Base-by-base conservation (phyloP, 1,140 invertebrate species). In the Augochlora pura region DNA sequence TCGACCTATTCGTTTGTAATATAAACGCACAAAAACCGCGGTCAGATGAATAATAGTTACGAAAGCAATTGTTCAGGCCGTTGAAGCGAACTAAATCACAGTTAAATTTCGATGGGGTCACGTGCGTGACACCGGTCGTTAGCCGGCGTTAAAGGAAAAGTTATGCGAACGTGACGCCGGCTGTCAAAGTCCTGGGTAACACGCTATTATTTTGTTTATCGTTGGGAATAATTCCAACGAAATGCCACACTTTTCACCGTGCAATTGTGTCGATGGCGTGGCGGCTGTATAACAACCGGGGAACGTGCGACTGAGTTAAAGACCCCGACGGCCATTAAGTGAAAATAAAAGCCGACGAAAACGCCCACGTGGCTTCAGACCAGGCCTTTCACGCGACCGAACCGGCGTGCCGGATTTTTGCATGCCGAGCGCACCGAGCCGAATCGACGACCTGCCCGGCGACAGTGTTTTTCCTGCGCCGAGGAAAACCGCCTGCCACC, bases 291-390 rank as follows among this genome's bases (percentile, higher is more conserved):
- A 72, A 32, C 52, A 27, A 23, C 8, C 52, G 21, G 8, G 16
- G 38, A 71, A 42, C 32, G 54, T 16, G 54, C 32, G 39, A 25
- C 16, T 49, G 67, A 65, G 66, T 46, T 66, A 66, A 66, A 71
- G 80, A 81, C 38, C 64, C 81, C 42, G 12, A 57, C 32, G n/a
- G 14, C 25, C 66, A 32, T 67, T 59, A 68, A 60, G 42, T 46
- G 66, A 63, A 70, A 71, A 76, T 79, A 71, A 70, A 60, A 72
- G 62, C 25, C 46, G 57, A 27, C 49, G 70, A 63, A 66, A 78
- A 83, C 83, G 83, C 77, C 81, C 81, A 85, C 77, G 73, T 80
- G 83, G 62, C 81, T 49, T 38, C 32, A 52, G 49, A 4, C 46
- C 54, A 52, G 18, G 52, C 77, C 81, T 85, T 83, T 85, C 81